Evolutionary conservation across 2,113 vertebrate species (phyloP).

Genomic region (Mirza zaza): DNA sequence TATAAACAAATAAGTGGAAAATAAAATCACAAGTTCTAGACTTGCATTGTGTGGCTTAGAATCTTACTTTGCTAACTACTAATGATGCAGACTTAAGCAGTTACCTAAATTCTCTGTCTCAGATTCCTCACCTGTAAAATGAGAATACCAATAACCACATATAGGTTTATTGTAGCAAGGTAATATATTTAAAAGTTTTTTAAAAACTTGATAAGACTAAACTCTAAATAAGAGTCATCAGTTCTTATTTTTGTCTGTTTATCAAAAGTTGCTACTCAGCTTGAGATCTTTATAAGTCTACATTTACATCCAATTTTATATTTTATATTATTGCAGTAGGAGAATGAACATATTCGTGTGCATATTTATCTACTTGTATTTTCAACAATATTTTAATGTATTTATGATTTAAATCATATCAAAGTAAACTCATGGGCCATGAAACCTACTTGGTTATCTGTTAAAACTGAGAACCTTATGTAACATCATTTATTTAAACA

Average conservation of each 20-base stretch:
- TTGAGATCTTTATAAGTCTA: background rate
- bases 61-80: background rate
- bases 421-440: background rate
- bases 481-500: background rate
- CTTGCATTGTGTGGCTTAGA: background rate
- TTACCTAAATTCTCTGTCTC: background rate
- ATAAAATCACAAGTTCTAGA: background rate
- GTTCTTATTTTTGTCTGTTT: background rate
- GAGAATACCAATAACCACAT: background rate
- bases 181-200: background rate
- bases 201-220: background rate
- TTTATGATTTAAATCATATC: background rate
- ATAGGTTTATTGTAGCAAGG: background rate
- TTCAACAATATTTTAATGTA: background rate
- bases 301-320: background rate
- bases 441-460: background rate
- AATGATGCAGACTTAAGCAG: background rate
- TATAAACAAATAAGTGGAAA: background rate
- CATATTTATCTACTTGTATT: background rate
- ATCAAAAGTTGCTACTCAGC: background rate
- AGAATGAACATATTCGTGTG: background rate
- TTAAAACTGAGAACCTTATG: background rate
- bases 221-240: background rate
- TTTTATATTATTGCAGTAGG: background rate
- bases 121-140: background rate